Base-by-base conservation (phyloP, 2,888 invertebrate species). In the Pterostichus niger region DNA sequence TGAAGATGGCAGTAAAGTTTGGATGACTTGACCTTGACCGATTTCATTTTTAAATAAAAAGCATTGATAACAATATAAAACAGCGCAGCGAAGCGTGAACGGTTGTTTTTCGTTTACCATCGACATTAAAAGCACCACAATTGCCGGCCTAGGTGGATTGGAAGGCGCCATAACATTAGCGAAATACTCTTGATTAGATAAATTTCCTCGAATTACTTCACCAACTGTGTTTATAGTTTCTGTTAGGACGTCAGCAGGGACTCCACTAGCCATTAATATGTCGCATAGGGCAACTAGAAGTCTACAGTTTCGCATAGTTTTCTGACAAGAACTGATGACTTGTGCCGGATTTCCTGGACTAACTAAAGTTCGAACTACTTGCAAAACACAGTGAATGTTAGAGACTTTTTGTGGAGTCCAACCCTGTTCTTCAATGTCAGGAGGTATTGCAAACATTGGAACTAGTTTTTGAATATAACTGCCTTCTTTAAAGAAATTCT, bases 31-130 rank as follows among this genome's bases (percentile, higher is more conserved):
- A 0, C 94, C 94, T 89, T 98, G 98, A 2, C 96, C 96, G 35
- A 94, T 92, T 88, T 97, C 96, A 89, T 99, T 99, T 90, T 96
- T 97, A 89, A 96, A 97, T 7, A 99, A 91, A 89, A 96, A 99
- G 89, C 98, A 98, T 91, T 99, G 95, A 90, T 99, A 99, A 89
- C 98, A 98, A 90, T 99, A 99, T 0, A 99, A 93, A 1, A 99
- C 98, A 0, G 99, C 96, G 89, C 98, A 98, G 84, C 99, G 94
- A 87, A 93, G 88, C 4, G 92, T 91, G 88, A 99, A 96, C 0
- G 98, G 96, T 89, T 99, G 99, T 88, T 98, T 98, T 89, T 99
- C 99, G 89, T 99, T 98, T 6, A 98, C 97, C 98, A 99, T 99
- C 0, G 99, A 98, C 96, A 99, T 97, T 7, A 99, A 91, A 6